phyloP scores from a whole-genome alignment of 2,113 vertebrate species.

The Platichthys stellatus region DNA sequence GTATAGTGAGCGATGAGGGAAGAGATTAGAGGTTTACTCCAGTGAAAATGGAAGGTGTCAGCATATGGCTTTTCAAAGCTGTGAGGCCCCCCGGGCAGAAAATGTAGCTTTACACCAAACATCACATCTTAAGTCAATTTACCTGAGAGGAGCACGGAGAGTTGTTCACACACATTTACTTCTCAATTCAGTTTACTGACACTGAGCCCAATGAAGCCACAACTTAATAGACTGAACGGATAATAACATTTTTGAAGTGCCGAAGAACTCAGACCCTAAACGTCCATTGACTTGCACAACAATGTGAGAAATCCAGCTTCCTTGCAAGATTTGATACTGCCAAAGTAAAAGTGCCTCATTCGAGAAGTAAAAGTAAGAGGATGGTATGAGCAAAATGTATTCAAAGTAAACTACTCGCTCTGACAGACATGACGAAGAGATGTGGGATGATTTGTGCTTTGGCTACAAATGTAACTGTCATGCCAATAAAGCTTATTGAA shows the following conservation, averaged over 20 bases:
- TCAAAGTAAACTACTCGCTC: no score
- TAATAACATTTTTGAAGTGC: background rate
- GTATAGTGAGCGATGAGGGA: slow-evolving; percentile 9
- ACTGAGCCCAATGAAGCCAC: background rate
- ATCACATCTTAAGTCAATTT: background rate
- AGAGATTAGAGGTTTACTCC: background rate
- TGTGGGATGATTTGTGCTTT: no score
- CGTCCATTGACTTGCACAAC: background rate
- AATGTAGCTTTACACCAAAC: background rate
- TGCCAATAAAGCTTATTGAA: no score
- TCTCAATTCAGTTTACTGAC: slow-evolving; percentile 22
- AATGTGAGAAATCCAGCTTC: background rate
- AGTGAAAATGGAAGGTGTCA: slow-evolving; percentile 5
- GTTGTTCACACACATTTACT: slow-evolving; percentile 1
- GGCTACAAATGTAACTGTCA: no score
- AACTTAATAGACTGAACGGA: background rate
- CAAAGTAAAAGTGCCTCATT: background rate
- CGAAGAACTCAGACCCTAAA: background rate
- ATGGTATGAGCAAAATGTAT: no score
- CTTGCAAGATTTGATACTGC: background rate
- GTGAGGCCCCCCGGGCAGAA: background rate
- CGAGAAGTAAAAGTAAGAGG: background rate
- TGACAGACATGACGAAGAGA: no score
- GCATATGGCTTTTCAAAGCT: slow-evolving; percentile 13
- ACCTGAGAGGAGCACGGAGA: slow-evolving; percentile 5